Evolutionary conservation across 1,140 invertebrate species (phyloP).

Genomic region (Brachionus calyciflorus): DNA sequence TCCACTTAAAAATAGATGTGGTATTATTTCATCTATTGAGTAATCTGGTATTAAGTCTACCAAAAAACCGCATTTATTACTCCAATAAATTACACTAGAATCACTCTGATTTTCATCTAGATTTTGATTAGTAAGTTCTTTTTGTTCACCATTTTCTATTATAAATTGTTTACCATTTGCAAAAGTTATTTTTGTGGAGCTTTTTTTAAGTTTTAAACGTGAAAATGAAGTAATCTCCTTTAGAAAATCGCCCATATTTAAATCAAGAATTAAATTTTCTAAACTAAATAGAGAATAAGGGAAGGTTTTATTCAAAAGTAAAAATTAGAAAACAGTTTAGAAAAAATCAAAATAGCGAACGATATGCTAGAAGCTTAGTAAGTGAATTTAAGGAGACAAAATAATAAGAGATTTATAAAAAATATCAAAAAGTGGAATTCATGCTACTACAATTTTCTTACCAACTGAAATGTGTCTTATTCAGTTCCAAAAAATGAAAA

Average conservation of each 20-base stretch:
- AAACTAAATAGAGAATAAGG: too few relatives aligned
- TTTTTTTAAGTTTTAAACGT: neutral
- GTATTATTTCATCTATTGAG: conserved; percentile 12
- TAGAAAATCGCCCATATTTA: neutral
- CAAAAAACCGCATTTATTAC: conserved; percentile 12
- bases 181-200: conserved; percentile 1
- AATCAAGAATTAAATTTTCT: neutral
- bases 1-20: neutral
- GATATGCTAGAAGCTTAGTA: too few relatives aligned
- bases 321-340: too few relatives aligned
- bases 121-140: neutral
- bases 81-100: conserved; percentile 17
- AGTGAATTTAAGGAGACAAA: too few relatives aligned
- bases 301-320: too few relatives aligned
- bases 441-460: too few relatives aligned
- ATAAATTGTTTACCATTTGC: conserved; percentile 8
- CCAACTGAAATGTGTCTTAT: too few relatives aligned
- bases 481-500: too few relatives aligned
- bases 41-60: conserved; percentile 24
- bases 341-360: too few relatives aligned
- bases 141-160: neutral
- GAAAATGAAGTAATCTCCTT: conserved; percentile 11
- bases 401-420: too few relatives aligned
- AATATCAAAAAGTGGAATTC: too few relatives aligned
- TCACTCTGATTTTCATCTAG: neutral